Base-by-base conservation (phyloP, 2,888 invertebrate genomes). In the Eupithecia pulchellata region DNA sequence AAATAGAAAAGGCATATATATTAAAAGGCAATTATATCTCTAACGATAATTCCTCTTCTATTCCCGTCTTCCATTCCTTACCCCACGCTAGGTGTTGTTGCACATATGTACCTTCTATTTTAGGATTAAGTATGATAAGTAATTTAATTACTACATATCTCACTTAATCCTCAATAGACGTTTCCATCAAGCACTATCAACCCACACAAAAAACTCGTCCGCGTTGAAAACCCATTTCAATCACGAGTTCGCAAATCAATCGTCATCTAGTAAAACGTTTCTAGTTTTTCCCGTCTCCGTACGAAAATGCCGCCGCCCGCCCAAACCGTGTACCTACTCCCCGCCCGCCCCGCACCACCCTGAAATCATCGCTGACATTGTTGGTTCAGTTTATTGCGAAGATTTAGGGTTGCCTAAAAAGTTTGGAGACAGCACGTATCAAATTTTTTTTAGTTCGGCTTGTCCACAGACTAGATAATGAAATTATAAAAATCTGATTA, bases 231-330 rank as follows among this genome's bases (percentile, higher is more conserved):
- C 76, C 77, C 76, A 81, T 79, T 78, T 78, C 74, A 84, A 80
- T 80, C 79, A 76, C 34, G 34, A 61, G 20, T 61, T 60, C 61
- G 11, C 89, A 88, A 90, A 91, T 92, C 90, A 89, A 87, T 88
- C 87, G 91, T 89, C 89, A 90, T 88, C 83, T 84, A 83, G 80
- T 82, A 78, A 80, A 81, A 74, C 78, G 81, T 78, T 79, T 80
- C 77, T 79, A 81, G 87, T 89, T 90, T 91, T 90, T 90, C 87
- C 87, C 80, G 81, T 81, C 83, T 80, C 83, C 80, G 85, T 82
- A 88, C 88, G 91, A 92, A 92, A 91, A 91, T 87, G 82, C 87
- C 89, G 88, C 89, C 93, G 52, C 89, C 93, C 93, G 93, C 93
- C 93, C 93, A 91, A 92, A 93, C 91, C 93, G 82, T 93, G 93